Evolutionary conservation across 2,113 vertebrate genomes (phyloP).

Genomic region (Nipponia nippon): DNA sequence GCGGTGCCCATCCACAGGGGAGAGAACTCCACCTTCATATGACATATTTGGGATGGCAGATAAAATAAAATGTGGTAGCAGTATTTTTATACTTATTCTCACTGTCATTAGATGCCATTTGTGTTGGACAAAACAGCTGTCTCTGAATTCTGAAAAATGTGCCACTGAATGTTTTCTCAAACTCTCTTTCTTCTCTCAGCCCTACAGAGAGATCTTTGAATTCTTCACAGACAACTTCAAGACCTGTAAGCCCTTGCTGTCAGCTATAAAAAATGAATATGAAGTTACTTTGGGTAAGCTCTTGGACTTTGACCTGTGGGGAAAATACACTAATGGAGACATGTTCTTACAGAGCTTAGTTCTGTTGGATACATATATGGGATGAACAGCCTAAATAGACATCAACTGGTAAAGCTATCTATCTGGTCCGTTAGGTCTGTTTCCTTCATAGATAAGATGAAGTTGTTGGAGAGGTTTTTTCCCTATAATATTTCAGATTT

Average conservation of each 20-base stretch:
- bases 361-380: not conserved
- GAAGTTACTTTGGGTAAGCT: constrained; percentile 82
- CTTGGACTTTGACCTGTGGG: not conserved
- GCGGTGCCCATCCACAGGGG: not conserved
- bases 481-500: not conserved
- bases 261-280: constrained; percentile 85
- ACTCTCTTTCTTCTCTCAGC: constrained; percentile 61
- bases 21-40: not conserved
- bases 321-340: not conserved
- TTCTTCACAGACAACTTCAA: constrained; percentile 83
- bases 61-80: not conserved
- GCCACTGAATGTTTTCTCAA: not conserved
- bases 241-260: constrained; percentile 84
- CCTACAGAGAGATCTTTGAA: constrained; percentile 81
- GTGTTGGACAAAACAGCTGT: not conserved
- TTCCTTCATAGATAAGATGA: not conserved
- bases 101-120: not conserved
- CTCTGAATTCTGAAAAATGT: not conserved
- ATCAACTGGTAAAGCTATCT: not conserved
- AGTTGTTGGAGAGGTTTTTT: not conserved
- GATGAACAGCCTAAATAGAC: not conserved
- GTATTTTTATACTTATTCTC: not conserved
- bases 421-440: not conserved
- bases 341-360: not conserved
- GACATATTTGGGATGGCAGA: not conserved